Percentiles rank a stretch among this genome's conserved stretches.
These are phyloP conservation scores for Tonatia bakeri DNA, from an alignment of 2,113 vertebrate genomes.

Conservation along the genomic window DNA sequence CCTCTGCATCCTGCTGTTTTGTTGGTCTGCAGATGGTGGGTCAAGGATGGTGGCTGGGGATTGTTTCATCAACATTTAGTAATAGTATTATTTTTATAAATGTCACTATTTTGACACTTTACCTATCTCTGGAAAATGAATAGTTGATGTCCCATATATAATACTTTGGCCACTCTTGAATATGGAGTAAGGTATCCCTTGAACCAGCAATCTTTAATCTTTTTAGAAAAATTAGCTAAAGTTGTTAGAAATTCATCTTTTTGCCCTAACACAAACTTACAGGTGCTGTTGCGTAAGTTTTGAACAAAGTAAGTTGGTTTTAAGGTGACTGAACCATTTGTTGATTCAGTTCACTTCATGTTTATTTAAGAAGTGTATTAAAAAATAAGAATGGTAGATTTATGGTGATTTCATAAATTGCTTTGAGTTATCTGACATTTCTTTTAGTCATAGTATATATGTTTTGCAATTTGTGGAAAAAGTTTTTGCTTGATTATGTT, in stretches of 20 bases:
- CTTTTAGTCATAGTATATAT: not conserved
- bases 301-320: not conserved
- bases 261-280: not conserved
- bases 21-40: not conserved
- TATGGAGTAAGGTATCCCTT: not conserved
- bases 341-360: not conserved
- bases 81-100: not conserved
- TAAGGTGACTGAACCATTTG: not conserved
- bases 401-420: not conserved
- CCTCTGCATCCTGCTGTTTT: not conserved
- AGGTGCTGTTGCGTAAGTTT: not conserved
- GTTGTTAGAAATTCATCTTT: not conserved
- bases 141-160: not conserved
- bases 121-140: not conserved
- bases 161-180: not conserved
- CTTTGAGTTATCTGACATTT: not conserved
- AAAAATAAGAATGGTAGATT: not conserved
- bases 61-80: not conserved
- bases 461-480: not conserved
- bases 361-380: conserved; percentile 28
- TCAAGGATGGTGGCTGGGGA: not conserved
- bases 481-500: not conserved
- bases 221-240: not conserved
- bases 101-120: not conserved
- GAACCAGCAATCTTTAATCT: not conserved